These are phyloP conservation scores for Brachyhypopomus occidentalis DNA, from an alignment of 2,113 vertebrate species.

Conservation along the genomic window DNA sequence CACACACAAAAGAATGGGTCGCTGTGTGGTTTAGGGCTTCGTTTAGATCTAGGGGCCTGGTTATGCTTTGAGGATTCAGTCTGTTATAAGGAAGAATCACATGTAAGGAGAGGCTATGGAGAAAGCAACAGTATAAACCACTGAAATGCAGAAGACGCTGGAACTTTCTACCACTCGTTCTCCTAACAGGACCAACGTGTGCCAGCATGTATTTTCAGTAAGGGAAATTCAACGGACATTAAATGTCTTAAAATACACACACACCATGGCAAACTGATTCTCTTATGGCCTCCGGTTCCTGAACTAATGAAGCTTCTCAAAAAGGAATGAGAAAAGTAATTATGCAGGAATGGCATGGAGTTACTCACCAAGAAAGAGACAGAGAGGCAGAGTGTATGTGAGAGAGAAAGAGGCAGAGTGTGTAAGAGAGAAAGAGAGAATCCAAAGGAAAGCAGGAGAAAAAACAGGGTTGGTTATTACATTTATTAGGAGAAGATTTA, in stretches of 20 bases:
- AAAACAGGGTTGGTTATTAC: background rate
- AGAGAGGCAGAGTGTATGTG: conserved; percentile 54
- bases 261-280: background rate
- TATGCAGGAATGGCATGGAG: conserved; percentile 19
- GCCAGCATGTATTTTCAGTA: too few relatives aligned
- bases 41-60: background rate
- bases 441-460: background rate
- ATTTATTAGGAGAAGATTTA: background rate
- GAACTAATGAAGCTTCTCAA: background rate
- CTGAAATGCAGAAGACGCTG: background rate
- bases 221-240: too few relatives aligned
- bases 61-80: too few relatives aligned
- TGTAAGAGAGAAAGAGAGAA: conserved; percentile 30
- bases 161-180: background rate
- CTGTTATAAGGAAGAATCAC: too few relatives aligned
- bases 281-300: background rate
- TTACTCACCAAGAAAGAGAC: conserved; percentile 70
- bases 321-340: background rate
- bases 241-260: background rate
- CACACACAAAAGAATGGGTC: background rate
- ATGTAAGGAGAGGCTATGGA: background rate
- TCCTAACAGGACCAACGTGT: background rate
- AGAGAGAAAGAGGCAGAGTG: conserved; percentile 27
- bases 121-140: too few relatives aligned
- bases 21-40: too few relatives aligned